A percentile compares a stretch with the other conserved stretches of the same genome.
Evolutionary conservation across 2,888 invertebrate species (phyloP).

Genomic region (Rhagonycha fulva): DNA sequence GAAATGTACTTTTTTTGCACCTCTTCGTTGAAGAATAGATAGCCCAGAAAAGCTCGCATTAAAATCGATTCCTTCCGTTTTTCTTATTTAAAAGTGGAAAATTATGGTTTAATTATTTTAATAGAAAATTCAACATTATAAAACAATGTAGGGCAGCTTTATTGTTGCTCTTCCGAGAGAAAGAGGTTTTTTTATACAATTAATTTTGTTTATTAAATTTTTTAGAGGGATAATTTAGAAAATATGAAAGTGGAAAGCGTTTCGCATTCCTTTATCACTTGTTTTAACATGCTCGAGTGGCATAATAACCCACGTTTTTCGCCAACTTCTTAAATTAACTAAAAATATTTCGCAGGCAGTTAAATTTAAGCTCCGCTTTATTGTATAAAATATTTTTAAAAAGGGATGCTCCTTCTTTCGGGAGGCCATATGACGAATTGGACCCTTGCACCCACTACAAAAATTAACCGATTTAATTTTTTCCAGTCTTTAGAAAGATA

Average conservation of each 20-base stretch:
- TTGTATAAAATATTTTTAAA: not conserved
- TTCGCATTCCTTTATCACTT: not conserved
- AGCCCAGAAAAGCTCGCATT: not conserved
- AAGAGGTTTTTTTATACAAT: not conserved
- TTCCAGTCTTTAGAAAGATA: not conserved
- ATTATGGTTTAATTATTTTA: not conserved
- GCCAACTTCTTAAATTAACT: not conserved
- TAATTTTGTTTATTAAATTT: not conserved
- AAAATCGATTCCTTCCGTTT: not conserved
- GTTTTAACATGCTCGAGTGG: not conserved
- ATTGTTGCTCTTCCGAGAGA: not conserved
- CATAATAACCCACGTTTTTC: slow-evolving; percentile 1
- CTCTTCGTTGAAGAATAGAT: not conserved
- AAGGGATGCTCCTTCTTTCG: not conserved
- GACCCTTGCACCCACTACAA: not conserved
- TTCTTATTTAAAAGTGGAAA: not conserved
- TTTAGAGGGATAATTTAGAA: not conserved
- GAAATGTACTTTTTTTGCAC: slow-evolving; percentile 10
- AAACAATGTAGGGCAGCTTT: not conserved
- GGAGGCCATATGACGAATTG: not conserved
- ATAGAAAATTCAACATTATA: not conserved
- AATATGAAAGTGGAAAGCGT: not conserved
- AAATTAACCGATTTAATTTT: not conserved
- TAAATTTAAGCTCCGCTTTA: not conserved
- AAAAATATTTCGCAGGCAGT: not conserved